phyloP scores from a whole-genome alignment of 1,140 invertebrate species.

The Drosophila repletoides region DNA sequence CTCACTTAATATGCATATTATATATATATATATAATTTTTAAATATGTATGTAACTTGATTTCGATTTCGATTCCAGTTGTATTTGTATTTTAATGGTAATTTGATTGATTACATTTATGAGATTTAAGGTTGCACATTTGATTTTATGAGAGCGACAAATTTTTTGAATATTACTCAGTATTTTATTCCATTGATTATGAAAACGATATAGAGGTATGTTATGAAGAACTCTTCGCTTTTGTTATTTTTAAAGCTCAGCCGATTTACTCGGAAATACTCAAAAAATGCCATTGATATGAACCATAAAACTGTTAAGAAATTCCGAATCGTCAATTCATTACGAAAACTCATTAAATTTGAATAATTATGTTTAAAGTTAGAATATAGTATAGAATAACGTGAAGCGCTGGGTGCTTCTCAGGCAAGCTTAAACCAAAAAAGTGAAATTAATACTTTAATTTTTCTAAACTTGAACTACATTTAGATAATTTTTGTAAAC shows the following conservation, averaged over 20 bases:
- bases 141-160: constrained; percentile 47
- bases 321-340: not conserved
- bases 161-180: constrained; percentile 1
- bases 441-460: not conserved
- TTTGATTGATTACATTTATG: constrained; percentile 64
- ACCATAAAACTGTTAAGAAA: not conserved
- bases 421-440: constrained; percentile 1
- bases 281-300: not conserved
- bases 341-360: not conserved
- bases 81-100: constrained; percentile 39
- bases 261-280: too few species aligned
- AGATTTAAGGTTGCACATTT: constrained; percentile 46
- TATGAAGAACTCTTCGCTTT: too few species aligned
- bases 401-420: not conserved
- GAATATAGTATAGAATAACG: not conserved
- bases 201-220: too few species aligned
- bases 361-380: too few species aligned
- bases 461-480: constrained; percentile 17
- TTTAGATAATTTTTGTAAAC: constrained; percentile 20
- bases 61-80: constrained; percentile 48
- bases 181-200: too few species aligned
- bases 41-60: constrained; percentile 58
- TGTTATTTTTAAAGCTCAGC: too few species aligned
- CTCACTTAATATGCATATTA: constrained; percentile 43
- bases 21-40: constrained; percentile 30